Base-by-base conservation (phyloP, 2,797 vertebrate species). In the Sarcoramphus papa region DNA sequence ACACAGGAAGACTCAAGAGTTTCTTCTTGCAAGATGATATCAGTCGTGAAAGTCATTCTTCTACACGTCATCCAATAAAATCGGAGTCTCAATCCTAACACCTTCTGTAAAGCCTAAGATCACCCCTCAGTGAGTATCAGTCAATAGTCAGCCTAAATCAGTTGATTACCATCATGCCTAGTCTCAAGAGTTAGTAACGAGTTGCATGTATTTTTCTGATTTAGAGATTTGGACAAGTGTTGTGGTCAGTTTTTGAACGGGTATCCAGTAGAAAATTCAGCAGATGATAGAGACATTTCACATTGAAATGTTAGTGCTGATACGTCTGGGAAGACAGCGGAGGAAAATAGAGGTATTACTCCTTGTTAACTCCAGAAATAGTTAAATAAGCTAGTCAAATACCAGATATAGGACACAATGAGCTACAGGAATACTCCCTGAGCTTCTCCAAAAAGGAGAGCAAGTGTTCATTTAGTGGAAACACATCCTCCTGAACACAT, bases 61-160 rank as follows among this genome's bases (percentile, higher is more conserved):
- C 20, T 18, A 16, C 27, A 37, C 0, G 1, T n/a, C 12, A 62
- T 33, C 4, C 2, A 48, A 50, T 48, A 62, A 92, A 86, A 40
- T 16, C 18, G 0, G 0, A 40, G 11, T 57, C 22, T 76, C 28
- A 45, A 14, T n/a, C 57, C 20, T 77, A 80, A 72, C 5, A 35
- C 20, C 8, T 75, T 60, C n/a, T 31, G 2, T 60, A 72, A 86
- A 77, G 31, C 12, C 12, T 13, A 28, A 57, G 35, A 65, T 48
- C 37, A 68, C 18, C 7, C 40, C 54, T 87, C 51, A 76, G 41
- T 65, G 47, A 70, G 17, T 37, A 47, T 23, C 22, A 43, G 43
- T 6, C 14, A 47, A 73, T 6, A 57, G 22, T 70, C 67, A 88
- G 33, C 37, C 50, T 73, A 85, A 91, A 76, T 28, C 15, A 15